A percentile compares a stretch with the other conserved stretches of the same genome.
These are phyloP conservation scores for Ennomos fuscantarius DNA, from an alignment of 2,888 invertebrate genomes.

Conservation along the genomic window DNA sequence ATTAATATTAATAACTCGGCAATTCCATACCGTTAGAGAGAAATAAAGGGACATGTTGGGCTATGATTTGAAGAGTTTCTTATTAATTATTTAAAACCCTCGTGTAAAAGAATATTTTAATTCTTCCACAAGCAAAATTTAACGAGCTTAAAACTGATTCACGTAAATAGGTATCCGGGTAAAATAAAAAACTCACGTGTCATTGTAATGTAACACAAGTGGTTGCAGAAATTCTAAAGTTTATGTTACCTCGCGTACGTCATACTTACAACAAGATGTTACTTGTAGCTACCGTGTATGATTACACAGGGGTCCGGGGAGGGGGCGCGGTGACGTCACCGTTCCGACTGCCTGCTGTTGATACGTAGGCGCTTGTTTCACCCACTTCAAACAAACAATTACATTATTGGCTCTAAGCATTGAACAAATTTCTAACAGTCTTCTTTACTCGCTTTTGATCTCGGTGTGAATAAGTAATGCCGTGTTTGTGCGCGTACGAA, in stretches of 20 bases:
- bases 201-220: no score
- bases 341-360: neutral
- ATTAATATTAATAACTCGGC: constrained; percentile 5
- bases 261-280: constrained; percentile 3
- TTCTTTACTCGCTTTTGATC: no score
- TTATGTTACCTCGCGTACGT: neutral
- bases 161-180: no score
- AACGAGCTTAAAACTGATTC: no score
- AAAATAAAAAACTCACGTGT: no score
- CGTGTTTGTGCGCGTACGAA: no score
- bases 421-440: neutral
- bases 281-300: constrained; percentile 5
- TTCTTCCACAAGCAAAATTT: no score
- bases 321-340: constrained; percentile 1
- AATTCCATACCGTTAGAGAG: neutral
- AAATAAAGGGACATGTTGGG: neutral
- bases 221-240: neutral
- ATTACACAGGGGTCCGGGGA: no score
- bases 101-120: no score
- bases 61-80: neutral
- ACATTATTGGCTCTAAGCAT: neutral
- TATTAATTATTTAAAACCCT: no score
- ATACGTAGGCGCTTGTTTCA: constrained; percentile 2
- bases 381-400: constrained; percentile 6
- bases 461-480: no score